These are phyloP conservation scores for Macrosteles quadrilineatus DNA, from an alignment of 1,140 invertebrate genomes.

Conservation along the genomic window DNA sequence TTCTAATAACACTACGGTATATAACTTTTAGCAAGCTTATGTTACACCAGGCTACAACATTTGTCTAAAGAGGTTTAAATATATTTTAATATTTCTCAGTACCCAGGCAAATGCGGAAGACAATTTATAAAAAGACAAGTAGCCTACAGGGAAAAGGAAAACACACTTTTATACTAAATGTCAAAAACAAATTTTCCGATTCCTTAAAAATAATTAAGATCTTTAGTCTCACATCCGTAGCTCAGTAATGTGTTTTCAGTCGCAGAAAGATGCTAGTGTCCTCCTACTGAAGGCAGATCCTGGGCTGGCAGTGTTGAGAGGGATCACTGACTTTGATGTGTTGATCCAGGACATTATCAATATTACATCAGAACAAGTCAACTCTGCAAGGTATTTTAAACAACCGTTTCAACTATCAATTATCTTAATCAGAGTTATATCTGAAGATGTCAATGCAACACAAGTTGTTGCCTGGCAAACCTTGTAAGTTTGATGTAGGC, in stretches of 20 bases:
- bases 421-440: not conserved
- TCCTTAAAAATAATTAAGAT: no score
- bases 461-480: not conserved
- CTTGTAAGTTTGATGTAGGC: not conserved
- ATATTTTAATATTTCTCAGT: no score
- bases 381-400: not conserved
- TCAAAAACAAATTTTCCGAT: no score
- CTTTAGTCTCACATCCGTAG: no score
- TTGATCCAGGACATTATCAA: slow-evolving; percentile 24
- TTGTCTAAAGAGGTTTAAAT: not conserved
- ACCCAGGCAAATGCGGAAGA: no score
- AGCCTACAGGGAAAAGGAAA: no score
- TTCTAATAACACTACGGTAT: not conserved
- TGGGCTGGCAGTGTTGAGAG: not conserved
- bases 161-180: no score
- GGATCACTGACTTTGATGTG: slow-evolving; percentile 15
- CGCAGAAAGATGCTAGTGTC: not conserved
- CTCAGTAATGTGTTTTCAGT: no score
- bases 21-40: not conserved
- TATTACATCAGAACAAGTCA: not conserved
- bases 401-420: not conserved
- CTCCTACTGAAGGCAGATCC: slow-evolving; percentile 27
- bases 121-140: no score
- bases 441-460: not conserved
- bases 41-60: no score